Base-by-base conservation (phyloP, 2,797 vertebrate genomes). In the Dermochelys coriacea region DNA sequence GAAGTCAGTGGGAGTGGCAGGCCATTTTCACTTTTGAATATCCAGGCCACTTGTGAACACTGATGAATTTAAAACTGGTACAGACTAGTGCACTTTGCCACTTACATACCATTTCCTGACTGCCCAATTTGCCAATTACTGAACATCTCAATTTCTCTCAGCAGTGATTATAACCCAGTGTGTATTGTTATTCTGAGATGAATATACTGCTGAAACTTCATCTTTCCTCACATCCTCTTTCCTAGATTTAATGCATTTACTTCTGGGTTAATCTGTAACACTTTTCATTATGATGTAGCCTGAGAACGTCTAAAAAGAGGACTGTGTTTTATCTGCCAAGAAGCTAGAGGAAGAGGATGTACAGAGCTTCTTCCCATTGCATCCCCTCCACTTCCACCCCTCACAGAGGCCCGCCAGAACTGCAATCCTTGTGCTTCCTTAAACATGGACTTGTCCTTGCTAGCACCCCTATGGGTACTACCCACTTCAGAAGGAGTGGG, bases 301-400 rank as follows among this genome's bases (percentile, higher is more conserved):
- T 41, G 8, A 27, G 79, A 4, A 57, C 2, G 10, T 37, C 52
- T 0, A 0, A 27, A 0, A 0, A 0, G 1, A 25, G 47, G n/a
- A 15, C 87, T 71, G 12, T 10, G 55, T 83, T 92, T 37, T 88
- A 47, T 5, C n/a, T 29, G 47, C 86, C 82, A 83, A 91, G 74
- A 81, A 92, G 74, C 41, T 41, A 68, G 29, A 47, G 0, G 0
- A 55, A 68, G 87, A 75, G 79, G 85, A 82, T 51, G 45, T 74
- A 61, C 34, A 37, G 78, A 85, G 47, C 77, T 90, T 82, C 78
- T 49, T 49, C 45, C 47, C 79, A 1, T 0, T 50, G n/a, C 37
- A 57, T 45, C 25, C 57, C 31, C 29, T 84, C 16, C 49, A 45
- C 16, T 85, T 87, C 79, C 81, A 37, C 47, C 89, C 75, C 87